Evolutionary conservation across 2,797 vertebrate species (phyloP), one percentile per base, ranked within the genome.

Genomic region (Crax fasciolata): DNA sequence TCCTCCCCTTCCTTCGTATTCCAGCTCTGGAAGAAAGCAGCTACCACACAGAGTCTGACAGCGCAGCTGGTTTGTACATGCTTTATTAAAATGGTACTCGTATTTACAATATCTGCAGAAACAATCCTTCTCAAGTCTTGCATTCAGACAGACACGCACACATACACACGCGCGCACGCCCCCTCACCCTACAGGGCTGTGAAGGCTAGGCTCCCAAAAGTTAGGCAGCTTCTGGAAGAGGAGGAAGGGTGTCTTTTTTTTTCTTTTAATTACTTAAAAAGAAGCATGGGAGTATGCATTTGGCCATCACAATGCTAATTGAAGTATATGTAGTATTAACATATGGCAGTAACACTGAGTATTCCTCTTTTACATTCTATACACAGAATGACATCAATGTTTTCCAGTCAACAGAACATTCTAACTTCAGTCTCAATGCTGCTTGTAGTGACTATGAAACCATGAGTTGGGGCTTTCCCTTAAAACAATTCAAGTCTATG

Each of bases 321-420:
- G 97, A 98, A 97, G 98, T 98, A 98, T 98, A 98, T 98, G 98
- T 98, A 98, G 80, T 98, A 98, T 98, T 98, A 98, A 99, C 98
- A 98, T 99, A 99, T 99, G 99, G 99, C 99, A 99, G 99, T 99
- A 99, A 99, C 99, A 99, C 99, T 99, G 99, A 99, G 98, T 98
- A 98, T 96, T 97, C 95, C 96, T 97, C 98, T 98, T 98, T 97
- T 98, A 98, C 98, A 98, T 98, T 98, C 97, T 99, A 99, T 98
- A 98, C 98, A 99, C 96, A 98, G 98, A 98, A 98, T 98, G 98
- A 98, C 97, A 98, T 97, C 97, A 97, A 97, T 95, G 96, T 93
- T 98, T 98, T 98, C 97, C 80, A 91, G 98, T 98, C 98, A 98
- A 98, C 89, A 97, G 84, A 97, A 96, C 89, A 98, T 97, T 97